Conservation (phyloP, 30 jellyfish, hydroid and myxozoan genomes). For the Cassiopea xamachana region DNA sequence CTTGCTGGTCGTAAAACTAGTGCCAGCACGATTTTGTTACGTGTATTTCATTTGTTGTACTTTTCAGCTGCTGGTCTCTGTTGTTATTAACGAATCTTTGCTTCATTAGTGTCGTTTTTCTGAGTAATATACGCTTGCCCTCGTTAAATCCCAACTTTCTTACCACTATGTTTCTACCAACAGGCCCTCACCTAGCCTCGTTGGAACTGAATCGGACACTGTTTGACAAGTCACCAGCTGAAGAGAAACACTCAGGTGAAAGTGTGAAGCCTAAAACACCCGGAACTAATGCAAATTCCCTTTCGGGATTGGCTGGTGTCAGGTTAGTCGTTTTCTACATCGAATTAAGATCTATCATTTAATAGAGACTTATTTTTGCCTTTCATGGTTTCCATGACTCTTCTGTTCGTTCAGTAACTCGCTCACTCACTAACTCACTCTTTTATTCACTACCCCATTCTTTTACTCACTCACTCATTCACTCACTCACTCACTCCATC, state of each 20-base stretch:
- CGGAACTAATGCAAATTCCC: conserved; percentile 51
- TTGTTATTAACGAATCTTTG: too few relatives aligned
- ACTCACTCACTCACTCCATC: background rate
- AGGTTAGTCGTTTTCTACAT: conserved; percentile 28
- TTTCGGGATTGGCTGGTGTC: conserved; percentile 57
- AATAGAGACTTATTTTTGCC: too few relatives aligned
- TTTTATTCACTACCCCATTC: background rate
- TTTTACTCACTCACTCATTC: background rate
- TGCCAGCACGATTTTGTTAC: too few relatives aligned
- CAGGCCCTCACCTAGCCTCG: conserved; percentile 93
- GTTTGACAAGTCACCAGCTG: conserved; percentile 73
- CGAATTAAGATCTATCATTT: too few relatives aligned
- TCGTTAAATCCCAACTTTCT: too few relatives aligned
- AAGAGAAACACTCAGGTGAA: conserved; percentile 60
- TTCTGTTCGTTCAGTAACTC: background rate
- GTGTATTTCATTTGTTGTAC: too few relatives aligned
- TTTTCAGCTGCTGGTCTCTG: too few relatives aligned
- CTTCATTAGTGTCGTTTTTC: too few relatives aligned
- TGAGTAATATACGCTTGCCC: background rate
- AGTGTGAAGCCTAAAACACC: conserved; percentile 52
- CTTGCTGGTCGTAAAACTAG: too few relatives aligned
- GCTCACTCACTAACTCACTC: background rate
- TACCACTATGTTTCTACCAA: too few relatives aligned
- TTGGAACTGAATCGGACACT: conserved; percentile 79
- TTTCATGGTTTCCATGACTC: background rate